A percentile compares a stretch with the other conserved stretches of the same genome.
phyloP scores from a whole-genome alignment of 2,113 vertebrate genomes.

The Coracopsis vasa region DNA sequence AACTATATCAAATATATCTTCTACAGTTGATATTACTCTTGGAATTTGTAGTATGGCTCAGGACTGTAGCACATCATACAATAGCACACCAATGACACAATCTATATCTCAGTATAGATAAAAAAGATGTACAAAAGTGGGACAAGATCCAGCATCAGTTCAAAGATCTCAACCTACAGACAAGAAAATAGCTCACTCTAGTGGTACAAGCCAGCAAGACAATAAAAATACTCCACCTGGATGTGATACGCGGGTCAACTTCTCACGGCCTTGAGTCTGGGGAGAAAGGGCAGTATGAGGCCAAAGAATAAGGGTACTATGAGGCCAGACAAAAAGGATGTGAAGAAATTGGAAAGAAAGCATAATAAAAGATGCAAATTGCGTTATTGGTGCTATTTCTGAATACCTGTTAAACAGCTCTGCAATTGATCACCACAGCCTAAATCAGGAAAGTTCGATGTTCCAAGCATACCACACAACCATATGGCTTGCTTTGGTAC shows the following conservation, averaged over 20 bases:
- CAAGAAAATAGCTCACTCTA: slow-evolving; percentile 35
- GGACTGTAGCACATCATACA: background rate
- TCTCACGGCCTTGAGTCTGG: background rate
- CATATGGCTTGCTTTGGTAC: background rate
- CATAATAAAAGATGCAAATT: background rate
- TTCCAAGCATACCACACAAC: background rate
- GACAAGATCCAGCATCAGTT: background rate
- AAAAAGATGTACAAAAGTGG: background rate
- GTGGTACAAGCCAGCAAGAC: background rate
- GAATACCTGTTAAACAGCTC: background rate
- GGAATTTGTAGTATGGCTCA: background rate
- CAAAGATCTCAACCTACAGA: background rate
- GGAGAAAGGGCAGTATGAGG: background rate
- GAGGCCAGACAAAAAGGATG: background rate
- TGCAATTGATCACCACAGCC: background rate
- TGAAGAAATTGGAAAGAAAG: background rate
- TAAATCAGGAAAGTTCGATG: background rate
- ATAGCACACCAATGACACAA: background rate
- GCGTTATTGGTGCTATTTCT: background rate
- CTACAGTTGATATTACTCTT: background rate
- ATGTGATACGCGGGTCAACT: too few species aligned
- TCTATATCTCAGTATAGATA: background rate
- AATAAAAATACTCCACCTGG: background rate
- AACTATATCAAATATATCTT: background rate
- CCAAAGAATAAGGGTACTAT: background rate